These are phyloP conservation scores for Diabrotica undecimpunctata DNA, from an alignment of 1,140 invertebrate species.

Conservation along the genomic window DNA sequence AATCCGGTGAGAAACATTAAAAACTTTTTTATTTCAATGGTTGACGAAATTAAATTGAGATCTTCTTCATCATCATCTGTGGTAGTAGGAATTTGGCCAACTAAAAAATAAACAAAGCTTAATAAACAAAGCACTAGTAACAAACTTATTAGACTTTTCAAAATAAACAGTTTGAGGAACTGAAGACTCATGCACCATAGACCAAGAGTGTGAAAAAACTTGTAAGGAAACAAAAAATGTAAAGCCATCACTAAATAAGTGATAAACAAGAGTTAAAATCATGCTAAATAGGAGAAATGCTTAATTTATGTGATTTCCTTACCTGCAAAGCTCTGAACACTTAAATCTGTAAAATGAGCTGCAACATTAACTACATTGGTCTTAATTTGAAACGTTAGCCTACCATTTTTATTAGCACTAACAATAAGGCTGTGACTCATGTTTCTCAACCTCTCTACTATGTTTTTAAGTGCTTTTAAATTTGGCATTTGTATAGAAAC, in stretches of 20 bases:
- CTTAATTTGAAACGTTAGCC: conserved; percentile 68
- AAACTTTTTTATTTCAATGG: conserved; percentile 46
- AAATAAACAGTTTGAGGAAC: too few relatives aligned
- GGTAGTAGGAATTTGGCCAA: conserved; percentile 22
- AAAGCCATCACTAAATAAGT: too few relatives aligned
- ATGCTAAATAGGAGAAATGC: too few relatives aligned
- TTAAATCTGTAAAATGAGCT: conserved; percentile 69
- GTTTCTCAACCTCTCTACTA: conserved; percentile 78
- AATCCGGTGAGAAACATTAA: conserved; percentile 45
- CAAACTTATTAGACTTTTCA: not conserved
- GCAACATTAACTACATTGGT: conserved; percentile 73
- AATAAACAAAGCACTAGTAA: conserved; percentile 3
- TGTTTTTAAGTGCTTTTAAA: conserved; percentile 67
- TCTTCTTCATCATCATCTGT: conserved; percentile 26
- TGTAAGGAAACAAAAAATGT: too few relatives aligned
- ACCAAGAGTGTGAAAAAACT: too few relatives aligned
- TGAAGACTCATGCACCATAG: too few relatives aligned
- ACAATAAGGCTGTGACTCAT: conserved; percentile 66
- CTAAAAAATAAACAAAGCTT: conserved; percentile 22
- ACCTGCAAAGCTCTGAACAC: conserved; percentile 56
- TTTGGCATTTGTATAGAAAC: conserved; percentile 74
- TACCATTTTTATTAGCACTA: conserved; percentile 65
- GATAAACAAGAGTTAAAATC: too few relatives aligned
- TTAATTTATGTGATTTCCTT: conserved; percentile 16
- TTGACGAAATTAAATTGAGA: conserved; percentile 27